phyloP scores from a whole-genome alignment of 2,888 invertebrate species.

The Himalopsyche kuldschensis region DNA sequence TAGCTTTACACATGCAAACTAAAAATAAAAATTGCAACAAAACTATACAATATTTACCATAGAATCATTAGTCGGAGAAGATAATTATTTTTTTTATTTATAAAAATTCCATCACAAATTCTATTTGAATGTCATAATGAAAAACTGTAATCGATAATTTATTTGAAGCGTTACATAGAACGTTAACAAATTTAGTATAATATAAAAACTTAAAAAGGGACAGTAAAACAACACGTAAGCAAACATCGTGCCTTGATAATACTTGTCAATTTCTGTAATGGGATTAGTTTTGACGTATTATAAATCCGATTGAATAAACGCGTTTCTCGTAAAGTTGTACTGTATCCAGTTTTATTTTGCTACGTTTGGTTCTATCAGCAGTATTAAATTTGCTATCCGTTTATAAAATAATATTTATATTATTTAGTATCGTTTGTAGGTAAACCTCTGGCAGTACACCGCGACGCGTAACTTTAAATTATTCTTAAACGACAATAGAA shows the following conservation, averaged over 20 bases:
- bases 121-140: too few species aligned
- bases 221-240: background rate
- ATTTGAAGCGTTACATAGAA: background rate
- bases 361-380: background rate
- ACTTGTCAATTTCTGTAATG: background rate
- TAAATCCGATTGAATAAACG: background rate
- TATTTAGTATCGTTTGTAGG: background rate
- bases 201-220: background rate
- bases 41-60: too few species aligned
- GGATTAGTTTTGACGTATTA: background rate
- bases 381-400: background rate
- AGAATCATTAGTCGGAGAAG: too few species aligned
- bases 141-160: background rate
- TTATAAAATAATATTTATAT: background rate
- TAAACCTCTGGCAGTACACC: background rate
- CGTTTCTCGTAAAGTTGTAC: background rate
- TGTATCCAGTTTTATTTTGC: background rate
- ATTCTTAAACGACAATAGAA: background rate
- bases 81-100: too few species aligned
- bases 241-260: background rate
- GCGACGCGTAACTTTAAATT: background rate
- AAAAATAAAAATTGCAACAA: too few species aligned
- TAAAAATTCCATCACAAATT: too few species aligned
- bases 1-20: too few species aligned
- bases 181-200: too few species aligned